Evolutionary conservation across 2,888 invertebrate genomes (phyloP).

Genomic region (Euplagia quadripunctaria): DNA sequence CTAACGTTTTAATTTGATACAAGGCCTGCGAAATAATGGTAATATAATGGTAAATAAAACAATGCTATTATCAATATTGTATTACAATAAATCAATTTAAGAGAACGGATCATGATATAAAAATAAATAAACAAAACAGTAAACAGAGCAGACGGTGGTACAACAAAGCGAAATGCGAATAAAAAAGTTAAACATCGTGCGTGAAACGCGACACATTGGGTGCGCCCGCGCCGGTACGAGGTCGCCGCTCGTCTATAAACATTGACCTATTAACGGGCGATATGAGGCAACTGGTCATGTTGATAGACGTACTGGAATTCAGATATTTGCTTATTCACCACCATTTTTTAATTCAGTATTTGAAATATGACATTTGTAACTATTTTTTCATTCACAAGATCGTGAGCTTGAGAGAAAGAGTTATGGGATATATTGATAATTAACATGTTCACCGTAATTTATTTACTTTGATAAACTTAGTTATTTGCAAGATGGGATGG

Average conservation of each 20-base stretch:
- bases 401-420: slow-evolving; percentile 18
- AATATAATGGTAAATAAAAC: slow-evolving; percentile 12
- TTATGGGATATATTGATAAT: slow-evolving; percentile 22
- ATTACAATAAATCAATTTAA: slow-evolving; percentile 22
- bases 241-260: slow-evolving; percentile 56
- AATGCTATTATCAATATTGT: slow-evolving; percentile 23
- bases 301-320: slow-evolving; percentile 49
- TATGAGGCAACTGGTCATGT: slow-evolving; percentile 54
- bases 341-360: slow-evolving; percentile 9
- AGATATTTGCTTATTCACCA: slow-evolving; percentile 38
- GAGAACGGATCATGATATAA: slow-evolving; percentile 31
- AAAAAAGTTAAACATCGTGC: slow-evolving; percentile 36
- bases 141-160: slow-evolving; percentile 33
- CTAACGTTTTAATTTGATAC: background rate
- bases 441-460: slow-evolving; percentile 35
- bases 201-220: slow-evolving; percentile 47
- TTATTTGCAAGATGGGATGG: background rate
- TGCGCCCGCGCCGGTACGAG: slow-evolving; percentile 53
- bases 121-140: slow-evolving; percentile 44
- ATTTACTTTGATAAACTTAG: slow-evolving; percentile 2
- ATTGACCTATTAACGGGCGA: slow-evolving; percentile 63
- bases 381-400: slow-evolving; percentile 28
- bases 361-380: slow-evolving; percentile 17
- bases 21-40: slow-evolving; percentile 2
- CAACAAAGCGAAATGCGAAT: slow-evolving; percentile 37